A percentile compares a stretch with the other conserved stretches of the same genome.
Conservation (phyloP, 2,888 invertebrate species). For the Liposcelis brunnea region DNA sequence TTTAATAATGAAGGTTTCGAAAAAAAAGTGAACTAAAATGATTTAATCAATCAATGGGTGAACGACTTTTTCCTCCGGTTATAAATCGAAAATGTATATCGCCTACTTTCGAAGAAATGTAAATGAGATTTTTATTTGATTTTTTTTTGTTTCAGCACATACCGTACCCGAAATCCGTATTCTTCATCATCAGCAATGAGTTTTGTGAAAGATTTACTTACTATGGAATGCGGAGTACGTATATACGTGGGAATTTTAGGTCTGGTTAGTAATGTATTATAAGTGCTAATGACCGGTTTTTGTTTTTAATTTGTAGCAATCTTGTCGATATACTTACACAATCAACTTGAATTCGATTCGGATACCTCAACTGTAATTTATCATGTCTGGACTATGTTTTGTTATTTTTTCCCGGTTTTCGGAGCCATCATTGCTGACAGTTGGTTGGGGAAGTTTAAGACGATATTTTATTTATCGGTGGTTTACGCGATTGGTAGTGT, state of each 20-base stretch:
- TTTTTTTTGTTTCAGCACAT: slow-evolving; percentile 38
- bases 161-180: slow-evolving; percentile 73
- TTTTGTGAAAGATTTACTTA: slow-evolving; percentile 95
- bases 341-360: slow-evolving; percentile 53
- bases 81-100: too few relatives aligned
- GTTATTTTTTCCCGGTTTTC: slow-evolving; percentile 73
- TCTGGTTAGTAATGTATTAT: neutral
- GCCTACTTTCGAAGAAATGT: too few relatives aligned
- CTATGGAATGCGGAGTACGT: slow-evolving; percentile 93
- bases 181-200: slow-evolving; percentile 90
- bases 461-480: slow-evolving; percentile 76
- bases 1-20: too few relatives aligned
- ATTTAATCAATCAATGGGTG: too few relatives aligned
- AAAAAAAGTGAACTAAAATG: too few relatives aligned
- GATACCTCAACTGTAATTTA: slow-evolving; percentile 69
- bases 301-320: slow-evolving; percentile 50
- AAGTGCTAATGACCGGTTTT: neutral
- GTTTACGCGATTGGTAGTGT: slow-evolving; percentile 19
- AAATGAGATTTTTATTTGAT: too few relatives aligned
- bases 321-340: slow-evolving; percentile 69
- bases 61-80: too few relatives aligned
- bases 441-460: slow-evolving; percentile 76
- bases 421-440: slow-evolving; percentile 93
- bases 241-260: too few relatives aligned
- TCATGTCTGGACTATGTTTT: slow-evolving; percentile 76